Evolutionary conservation across 2,888 invertebrate species (phyloP).

Genomic region (Heteropelma amictum): DNA sequence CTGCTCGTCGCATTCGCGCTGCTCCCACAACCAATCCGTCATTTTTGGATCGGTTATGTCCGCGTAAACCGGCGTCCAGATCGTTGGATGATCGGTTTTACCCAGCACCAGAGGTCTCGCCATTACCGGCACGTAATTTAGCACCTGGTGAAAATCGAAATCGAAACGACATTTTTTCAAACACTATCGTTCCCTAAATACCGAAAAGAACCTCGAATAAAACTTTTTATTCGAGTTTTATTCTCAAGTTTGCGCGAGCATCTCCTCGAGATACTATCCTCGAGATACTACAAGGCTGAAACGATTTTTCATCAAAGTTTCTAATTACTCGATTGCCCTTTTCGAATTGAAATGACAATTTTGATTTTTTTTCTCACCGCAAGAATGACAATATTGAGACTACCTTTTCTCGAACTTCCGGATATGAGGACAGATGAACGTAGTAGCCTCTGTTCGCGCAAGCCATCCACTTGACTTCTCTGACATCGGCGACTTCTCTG

Average conservation of each 20-base stretch:
- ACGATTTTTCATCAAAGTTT: too few species aligned
- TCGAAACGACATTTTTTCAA: background rate
- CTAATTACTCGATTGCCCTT: too few species aligned
- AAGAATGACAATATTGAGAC: background rate
- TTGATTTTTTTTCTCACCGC: too few species aligned
- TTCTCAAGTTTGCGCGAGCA: too few species aligned
- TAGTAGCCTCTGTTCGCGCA: constrained; percentile 98
- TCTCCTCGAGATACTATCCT: too few species aligned
- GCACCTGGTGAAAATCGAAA: constrained; percentile 74
- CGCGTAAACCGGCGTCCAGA: constrained; percentile 98
- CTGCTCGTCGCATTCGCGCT: constrained; percentile 89
- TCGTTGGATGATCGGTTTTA: constrained; percentile 90
- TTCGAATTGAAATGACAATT: background rate
- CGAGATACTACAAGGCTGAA: too few species aligned
- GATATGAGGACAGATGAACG: constrained; percentile 96
- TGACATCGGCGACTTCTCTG: constrained; percentile 90
- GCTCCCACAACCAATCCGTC: constrained; percentile 94
- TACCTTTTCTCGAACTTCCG: constrained; percentile 98
- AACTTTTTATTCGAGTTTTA: too few species aligned
- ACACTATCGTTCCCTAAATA: background rate
- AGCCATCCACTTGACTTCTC: constrained; percentile 98
- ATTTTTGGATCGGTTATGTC: constrained; percentile 95
- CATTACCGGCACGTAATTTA: constrained; percentile 98
- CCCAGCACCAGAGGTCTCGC: constrained; percentile 96
- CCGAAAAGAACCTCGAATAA: too few species aligned